Evolutionary conservation across 2,888 invertebrate species (phyloP).

Genomic region (Cordilura impudica): DNA sequence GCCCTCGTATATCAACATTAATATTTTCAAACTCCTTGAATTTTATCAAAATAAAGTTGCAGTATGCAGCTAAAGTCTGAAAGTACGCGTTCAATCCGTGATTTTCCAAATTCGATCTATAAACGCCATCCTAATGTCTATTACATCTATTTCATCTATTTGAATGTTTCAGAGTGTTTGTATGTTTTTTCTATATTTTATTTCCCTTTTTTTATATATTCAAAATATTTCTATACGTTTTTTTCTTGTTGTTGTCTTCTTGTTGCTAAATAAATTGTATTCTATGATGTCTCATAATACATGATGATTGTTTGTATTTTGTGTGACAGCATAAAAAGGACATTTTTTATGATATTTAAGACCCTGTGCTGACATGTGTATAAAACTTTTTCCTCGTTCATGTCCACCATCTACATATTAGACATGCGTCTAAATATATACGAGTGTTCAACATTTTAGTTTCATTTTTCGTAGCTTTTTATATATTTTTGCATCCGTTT

Average conservation of each 20-base stretch:
- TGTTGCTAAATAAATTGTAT: background rate
- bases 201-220: constrained; percentile 11
- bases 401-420: background rate
- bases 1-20: too few relatives aligned
- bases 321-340: constrained; percentile 24
- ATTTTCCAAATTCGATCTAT: too few relatives aligned
- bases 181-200: constrained; percentile 7
- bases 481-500: constrained; percentile 50
- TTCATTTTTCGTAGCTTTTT: background rate
- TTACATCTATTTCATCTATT: background rate
- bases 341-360: constrained; percentile 39
- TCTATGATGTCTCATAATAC: background rate
- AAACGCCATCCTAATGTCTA: background rate
- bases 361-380: constrained; percentile 17
- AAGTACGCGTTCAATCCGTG: too few relatives aligned
- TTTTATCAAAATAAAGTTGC: too few relatives aligned
- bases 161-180: background rate
- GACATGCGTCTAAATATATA: constrained; percentile 24
- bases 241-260: background rate
- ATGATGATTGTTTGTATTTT: constrained; percentile 1
- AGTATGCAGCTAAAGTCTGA: too few relatives aligned
- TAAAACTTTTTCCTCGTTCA: background rate
- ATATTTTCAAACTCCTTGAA: too few relatives aligned
- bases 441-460: constrained; percentile 15
- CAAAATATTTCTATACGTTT: constrained; percentile 10